phyloP scores from a whole-genome alignment of 2,113 vertebrate genomes.

The Ophthalmolycus amberensis region DNA sequence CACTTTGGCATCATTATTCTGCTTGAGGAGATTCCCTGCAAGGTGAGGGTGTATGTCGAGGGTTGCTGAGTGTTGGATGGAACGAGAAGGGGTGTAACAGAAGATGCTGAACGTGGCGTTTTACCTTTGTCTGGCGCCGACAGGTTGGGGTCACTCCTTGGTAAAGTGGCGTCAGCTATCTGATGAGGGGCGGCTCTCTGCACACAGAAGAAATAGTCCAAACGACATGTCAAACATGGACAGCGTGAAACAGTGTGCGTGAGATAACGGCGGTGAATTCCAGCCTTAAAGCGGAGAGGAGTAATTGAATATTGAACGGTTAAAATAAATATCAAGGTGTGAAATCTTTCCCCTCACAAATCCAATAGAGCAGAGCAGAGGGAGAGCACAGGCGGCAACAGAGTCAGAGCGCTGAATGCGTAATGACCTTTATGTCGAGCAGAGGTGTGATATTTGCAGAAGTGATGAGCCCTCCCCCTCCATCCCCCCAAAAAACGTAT shows the following conservation, averaged over 20 bases:
- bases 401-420: slow-evolving; percentile 3
- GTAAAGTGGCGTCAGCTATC: slow-evolving; percentile 90
- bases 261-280: neutral
- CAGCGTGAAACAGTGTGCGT: neutral
- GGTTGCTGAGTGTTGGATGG: neutral
- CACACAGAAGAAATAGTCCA: slow-evolving; percentile 11
- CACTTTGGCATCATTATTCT: neutral
- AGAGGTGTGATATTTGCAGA: slow-evolving; percentile 8
- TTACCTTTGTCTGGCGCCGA: slow-evolving; percentile 94
- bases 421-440: slow-evolving; percentile 16
- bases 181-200: slow-evolving; percentile 93
- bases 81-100: neutral
- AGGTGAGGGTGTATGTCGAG: neutral
- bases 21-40: neutral
- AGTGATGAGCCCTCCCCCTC: neutral
- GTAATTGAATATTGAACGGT: slow-evolving; percentile 1
- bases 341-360: slow-evolving; percentile 2
- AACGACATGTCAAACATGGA: neutral
- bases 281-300: neutral
- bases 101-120: neutral
- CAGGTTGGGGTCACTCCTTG: slow-evolving; percentile 93
- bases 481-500: neutral
- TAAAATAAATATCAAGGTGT: slow-evolving; percentile 17
- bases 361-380: slow-evolving; percentile 11
- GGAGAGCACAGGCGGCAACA: neutral